These are phyloP conservation scores for Scaptomyza reducta DNA, from an alignment of 2,888 invertebrate genomes.

Conservation along the genomic window DNA sequence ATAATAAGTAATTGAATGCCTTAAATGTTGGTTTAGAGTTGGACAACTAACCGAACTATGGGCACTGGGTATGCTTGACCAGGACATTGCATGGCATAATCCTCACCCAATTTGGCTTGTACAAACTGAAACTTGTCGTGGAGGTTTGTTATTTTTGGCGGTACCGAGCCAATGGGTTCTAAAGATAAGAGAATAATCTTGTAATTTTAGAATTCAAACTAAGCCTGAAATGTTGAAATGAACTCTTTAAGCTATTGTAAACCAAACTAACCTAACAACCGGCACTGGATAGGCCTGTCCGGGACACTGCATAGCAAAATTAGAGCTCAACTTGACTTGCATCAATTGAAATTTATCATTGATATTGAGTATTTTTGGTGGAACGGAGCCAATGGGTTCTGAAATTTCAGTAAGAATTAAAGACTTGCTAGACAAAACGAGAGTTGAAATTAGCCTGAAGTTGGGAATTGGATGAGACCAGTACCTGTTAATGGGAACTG, in stretches of 20 bases:
- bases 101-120: slow-evolving; percentile 85
- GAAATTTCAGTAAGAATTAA: slow-evolving; percentile 14
- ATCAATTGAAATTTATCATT: slow-evolving; percentile 83
- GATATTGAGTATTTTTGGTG: slow-evolving; percentile 87
- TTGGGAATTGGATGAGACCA: slow-evolving; percentile 86
- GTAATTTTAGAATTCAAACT: neutral
- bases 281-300: slow-evolving; percentile 91
- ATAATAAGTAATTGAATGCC: neutral
- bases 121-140: slow-evolving; percentile 83
- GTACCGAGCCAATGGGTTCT: slow-evolving; percentile 85
- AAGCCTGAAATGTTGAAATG: slow-evolving; percentile 36
- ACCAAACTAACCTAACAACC: slow-evolving; percentile 86
- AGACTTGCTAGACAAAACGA: neutral
- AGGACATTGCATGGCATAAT: slow-evolving; percentile 89
- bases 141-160: slow-evolving; percentile 86
- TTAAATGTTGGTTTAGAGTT: neutral
- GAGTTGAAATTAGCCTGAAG: slow-evolving; percentile 89
- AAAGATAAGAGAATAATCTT: neutral
- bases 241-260: neutral
- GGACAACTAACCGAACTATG: slow-evolving; percentile 86
- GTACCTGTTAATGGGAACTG: slow-evolving; percentile 86
- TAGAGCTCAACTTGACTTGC: slow-evolving; percentile 71
- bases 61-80: slow-evolving; percentile 92
- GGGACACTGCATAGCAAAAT: slow-evolving; percentile 89
- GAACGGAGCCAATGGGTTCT: slow-evolving; percentile 86